Evolutionary conservation across 2,797 vertebrate genomes (phyloP).

Genomic region (Naso thynnoides): DNA sequence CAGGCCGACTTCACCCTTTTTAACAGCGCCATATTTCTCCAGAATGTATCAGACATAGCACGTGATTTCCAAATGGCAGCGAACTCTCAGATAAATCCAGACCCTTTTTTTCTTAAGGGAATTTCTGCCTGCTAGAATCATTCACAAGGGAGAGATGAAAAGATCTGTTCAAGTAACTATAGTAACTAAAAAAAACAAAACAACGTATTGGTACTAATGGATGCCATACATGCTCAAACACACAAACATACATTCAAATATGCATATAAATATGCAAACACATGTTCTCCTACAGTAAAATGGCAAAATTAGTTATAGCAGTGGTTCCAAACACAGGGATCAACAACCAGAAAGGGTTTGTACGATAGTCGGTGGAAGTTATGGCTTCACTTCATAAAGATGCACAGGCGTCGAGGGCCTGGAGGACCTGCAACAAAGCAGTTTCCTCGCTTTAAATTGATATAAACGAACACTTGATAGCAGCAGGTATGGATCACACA

Average conservation of each 20-base stretch:
- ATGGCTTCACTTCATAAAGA: constrained; percentile 8
- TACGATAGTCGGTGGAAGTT: too few species aligned
- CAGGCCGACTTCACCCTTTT: constrained; percentile 77
- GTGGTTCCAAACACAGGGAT: not conserved
- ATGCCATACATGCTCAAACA: constrained; percentile 1
- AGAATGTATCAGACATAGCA: constrained; percentile 71
- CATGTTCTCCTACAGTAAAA: not conserved
- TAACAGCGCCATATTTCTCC: constrained; percentile 71
- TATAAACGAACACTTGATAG: not conserved
- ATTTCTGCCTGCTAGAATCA: constrained; percentile 65
- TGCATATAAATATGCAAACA: not conserved
- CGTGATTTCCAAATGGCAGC: constrained; percentile 61
- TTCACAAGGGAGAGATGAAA: constrained; percentile 64
- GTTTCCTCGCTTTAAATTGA: constrained; percentile 2
- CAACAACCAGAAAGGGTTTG: not conserved
- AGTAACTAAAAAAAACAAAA: constrained; percentile 57
- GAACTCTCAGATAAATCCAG: constrained; percentile 71
- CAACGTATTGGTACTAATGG: constrained; percentile 25
- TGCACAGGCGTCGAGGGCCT: not conserved
- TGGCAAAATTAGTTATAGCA: not conserved
- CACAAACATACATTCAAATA: not conserved
- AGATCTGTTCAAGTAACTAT: constrained; percentile 62
- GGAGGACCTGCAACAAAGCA: not conserved
- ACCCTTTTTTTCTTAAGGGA: constrained; percentile 47
- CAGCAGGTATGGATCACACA: too few species aligned